These are phyloP conservation scores for Bufo gargarizans DNA, from an alignment of 2,113 vertebrate genomes.

Conservation along the genomic window DNA sequence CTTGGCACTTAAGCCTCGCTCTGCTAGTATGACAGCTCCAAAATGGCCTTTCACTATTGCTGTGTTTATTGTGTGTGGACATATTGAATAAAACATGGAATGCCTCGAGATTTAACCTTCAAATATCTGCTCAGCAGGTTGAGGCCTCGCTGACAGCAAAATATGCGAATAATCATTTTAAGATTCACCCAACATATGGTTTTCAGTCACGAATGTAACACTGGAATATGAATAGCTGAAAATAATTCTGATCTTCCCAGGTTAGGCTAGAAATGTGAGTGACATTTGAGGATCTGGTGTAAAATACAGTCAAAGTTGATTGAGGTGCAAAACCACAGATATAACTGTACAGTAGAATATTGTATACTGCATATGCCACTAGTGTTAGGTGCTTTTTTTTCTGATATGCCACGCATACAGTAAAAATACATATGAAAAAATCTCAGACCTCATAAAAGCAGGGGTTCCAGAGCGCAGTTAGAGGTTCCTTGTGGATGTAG, in stretches of 20 bases:
- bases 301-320: not conserved
- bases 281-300: not conserved
- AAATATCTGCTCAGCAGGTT: conserved; percentile 36
- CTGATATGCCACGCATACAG: not conserved
- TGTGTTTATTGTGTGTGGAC: conserved; percentile 15
- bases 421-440: too few species aligned
- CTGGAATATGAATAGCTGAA: not conserved
- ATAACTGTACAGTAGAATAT: not conserved
- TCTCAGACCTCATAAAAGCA: too few species aligned
- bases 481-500: too few species aligned
- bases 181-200: not conserved
- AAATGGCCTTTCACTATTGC: conserved; percentile 39
- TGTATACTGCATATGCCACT: not conserved
- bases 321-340: not conserved
- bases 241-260: not conserved
- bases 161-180: not conserved
- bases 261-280: not conserved
- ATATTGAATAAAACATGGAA: conserved; percentile 45
- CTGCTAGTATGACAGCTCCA: conserved; percentile 20
- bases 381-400: not conserved
- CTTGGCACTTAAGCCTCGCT: conserved; percentile 21
- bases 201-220: conserved; percentile 2
- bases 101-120: conserved; percentile 40
- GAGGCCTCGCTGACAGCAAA: conserved; percentile 2
- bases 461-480: too few species aligned